Base-by-base conservation (phyloP, 2,113 vertebrate species). In the Tympanuchus pallidicinctus region DNA sequence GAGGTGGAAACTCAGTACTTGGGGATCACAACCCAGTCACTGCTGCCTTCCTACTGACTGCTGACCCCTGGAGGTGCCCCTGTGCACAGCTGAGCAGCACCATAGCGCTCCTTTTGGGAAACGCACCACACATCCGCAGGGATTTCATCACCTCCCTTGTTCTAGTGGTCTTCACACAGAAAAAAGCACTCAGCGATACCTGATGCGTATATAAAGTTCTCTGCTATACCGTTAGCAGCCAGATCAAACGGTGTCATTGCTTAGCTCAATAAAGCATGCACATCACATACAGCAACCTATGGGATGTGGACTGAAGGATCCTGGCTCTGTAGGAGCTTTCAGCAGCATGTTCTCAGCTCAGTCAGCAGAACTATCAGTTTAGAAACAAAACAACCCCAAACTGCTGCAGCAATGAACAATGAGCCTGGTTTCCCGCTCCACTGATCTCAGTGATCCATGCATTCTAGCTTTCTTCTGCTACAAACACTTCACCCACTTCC, bases 51-150 rank as follows among this genome's bases (percentile, higher is more conserved):
- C 17, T 27, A 22, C 28, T 36, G 38, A 43, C 0, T 69, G 43
- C 36, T 54, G 54, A 52, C 4, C 59, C 52, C n/a, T 48, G 17
- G 6, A 11, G 40, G 17, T 36, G 18, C 22, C 54, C 12, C 28
- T 52, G 21, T 8, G 3, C 11, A 10, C 3, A 30, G 1, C 72
- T 56, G 30, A n/a, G 56, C 27, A 42, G 1, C 4, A 32, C 3
- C 1, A 2, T 5, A 24, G 59, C 0, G 9, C 19, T 47, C 72
- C 40, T 34, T 11, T 10, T 0, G 30, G 36, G 72, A 64, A 22
- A 42, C 13, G 7, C 0, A 21, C 6, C 47, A 15, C 8, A 38
- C 4, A 38, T 4, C 7, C 40, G 5, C 25, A 25, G 24, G 10
- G 48, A 11, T 10, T 83, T 63, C 47, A 63, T 32, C 5, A 43